phyloP scores from a whole-genome alignment of 2,113 vertebrate species.

The Gorsachius goisagi region DNA sequence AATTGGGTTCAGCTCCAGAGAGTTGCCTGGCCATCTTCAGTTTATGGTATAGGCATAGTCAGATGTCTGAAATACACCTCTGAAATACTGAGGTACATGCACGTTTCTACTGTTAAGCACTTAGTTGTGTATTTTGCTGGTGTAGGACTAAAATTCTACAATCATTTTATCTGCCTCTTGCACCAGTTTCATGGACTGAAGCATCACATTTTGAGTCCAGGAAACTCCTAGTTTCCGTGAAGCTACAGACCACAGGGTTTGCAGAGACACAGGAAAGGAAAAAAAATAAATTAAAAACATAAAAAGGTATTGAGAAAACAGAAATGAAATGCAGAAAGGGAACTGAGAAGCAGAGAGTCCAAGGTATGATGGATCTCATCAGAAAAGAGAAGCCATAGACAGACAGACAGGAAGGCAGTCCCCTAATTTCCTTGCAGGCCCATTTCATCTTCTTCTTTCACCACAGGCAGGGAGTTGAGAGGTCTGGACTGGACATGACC shows the following conservation, averaged over 20 bases:
- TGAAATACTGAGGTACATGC: not conserved
- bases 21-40: not conserved
- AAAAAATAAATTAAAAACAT: not conserved
- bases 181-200: not conserved
- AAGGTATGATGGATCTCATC: not conserved
- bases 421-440: slow-evolving; percentile 68
- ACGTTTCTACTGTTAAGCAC: not conserved
- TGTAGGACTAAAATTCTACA: not conserved
- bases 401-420: slow-evolving; percentile 5
- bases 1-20: not conserved
- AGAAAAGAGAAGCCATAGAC: not conserved
- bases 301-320: not conserved
- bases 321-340: not conserved
- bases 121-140: not conserved
- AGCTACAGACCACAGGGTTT: not conserved
- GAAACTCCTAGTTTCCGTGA: not conserved
- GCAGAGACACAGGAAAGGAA: not conserved
- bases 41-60: not conserved
- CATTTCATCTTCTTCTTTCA: slow-evolving; percentile 80
- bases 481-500: slow-evolving; percentile 77
- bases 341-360: not conserved
- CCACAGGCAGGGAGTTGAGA: slow-evolving; percentile 70
- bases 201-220: not conserved
- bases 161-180: not conserved
- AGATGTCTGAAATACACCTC: not conserved